Conservation (phyloP, 2,113 vertebrate genomes). For the Eulemur macaco region DNA sequence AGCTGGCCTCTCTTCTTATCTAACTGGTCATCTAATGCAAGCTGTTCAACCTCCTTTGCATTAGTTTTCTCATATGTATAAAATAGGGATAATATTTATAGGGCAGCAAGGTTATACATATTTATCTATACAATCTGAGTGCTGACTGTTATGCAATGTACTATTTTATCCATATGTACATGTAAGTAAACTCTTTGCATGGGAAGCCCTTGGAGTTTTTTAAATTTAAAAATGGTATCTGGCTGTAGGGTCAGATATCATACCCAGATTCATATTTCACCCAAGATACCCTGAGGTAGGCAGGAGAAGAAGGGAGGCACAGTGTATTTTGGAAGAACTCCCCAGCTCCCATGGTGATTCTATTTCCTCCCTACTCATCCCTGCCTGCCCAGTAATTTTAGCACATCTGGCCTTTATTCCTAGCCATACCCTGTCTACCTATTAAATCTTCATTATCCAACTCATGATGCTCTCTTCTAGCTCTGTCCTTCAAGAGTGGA, state of each 20-base stretch:
- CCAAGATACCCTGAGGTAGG: background rate
- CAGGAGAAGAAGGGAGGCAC: background rate
- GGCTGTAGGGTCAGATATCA: background rate
- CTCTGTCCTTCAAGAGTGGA: background rate
- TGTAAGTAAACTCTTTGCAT: background rate
- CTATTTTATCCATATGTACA: background rate
- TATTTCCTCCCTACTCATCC: background rate
- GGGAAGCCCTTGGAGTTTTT: background rate
- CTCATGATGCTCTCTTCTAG: background rate
- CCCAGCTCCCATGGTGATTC: background rate
- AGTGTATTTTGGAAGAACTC: constrained; percentile 5
- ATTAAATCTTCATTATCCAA: background rate
- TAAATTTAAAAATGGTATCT: constrained; percentile 7
- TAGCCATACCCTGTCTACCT: background rate
- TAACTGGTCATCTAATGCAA: background rate
- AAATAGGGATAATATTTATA: background rate
- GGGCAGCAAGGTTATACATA: background rate
- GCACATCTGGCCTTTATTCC: background rate
- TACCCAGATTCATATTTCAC: background rate
- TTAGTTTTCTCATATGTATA: background rate
- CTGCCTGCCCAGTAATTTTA: background rate
- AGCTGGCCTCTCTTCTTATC: background rate
- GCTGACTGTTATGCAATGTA: background rate
- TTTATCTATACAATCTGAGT: background rate
- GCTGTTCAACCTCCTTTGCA: background rate